Evolutionary conservation across 2,888 invertebrate species (phyloP), one percentile per base, ranked within the genome.

Genomic region (Gasteruption jaculator): DNA sequence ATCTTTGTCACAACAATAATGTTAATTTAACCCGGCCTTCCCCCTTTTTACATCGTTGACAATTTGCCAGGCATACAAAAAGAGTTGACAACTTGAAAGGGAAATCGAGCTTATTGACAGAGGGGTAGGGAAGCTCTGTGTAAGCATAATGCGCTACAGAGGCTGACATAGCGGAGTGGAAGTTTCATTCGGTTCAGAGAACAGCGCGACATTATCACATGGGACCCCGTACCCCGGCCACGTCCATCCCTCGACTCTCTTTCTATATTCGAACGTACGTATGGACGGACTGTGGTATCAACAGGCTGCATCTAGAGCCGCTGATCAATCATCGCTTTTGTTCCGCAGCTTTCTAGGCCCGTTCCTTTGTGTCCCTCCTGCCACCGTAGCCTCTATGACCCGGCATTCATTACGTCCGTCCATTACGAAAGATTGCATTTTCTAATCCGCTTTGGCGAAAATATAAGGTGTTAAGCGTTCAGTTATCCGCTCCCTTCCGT

Each of bases 51-150:
- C 38, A 33, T 26, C 35, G 56, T 56, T 63, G 63, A 67, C 65
- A 68, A 70, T 69, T 70, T 68, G 63, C 63, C 64, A 52, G 56
- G 60, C 59, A 68, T 57, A 69, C 67, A 70, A 68, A 70, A 69
- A 69, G 68, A 68, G 68, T 68, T 70, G 69, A 66, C 66, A 68
- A 68, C 66, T 68, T 70, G 68, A 70, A 70, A 70, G 70, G 69
- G 70, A 70, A 70, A 70, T 70, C 61, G 69, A 69, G 69, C 67
- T 68, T 70, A 70, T 70, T 69, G 69, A 69, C 69, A 68, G 58
- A 65, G 53, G 56, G 32, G 31, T 53, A 51, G 52, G 53, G 54
- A 55, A 52, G 26, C 48, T 47, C 43, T 41, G 27, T 18, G 36
- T 46, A 49, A 35, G 48, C 48, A 56, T 56, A 56, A 56, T 56